A percentile compares a stretch with the other conserved stretches of the same genome.
These are phyloP conservation scores for Platyura marginata DNA, from an alignment of 1,140 invertebrate species.

Conservation along the genomic window DNA sequence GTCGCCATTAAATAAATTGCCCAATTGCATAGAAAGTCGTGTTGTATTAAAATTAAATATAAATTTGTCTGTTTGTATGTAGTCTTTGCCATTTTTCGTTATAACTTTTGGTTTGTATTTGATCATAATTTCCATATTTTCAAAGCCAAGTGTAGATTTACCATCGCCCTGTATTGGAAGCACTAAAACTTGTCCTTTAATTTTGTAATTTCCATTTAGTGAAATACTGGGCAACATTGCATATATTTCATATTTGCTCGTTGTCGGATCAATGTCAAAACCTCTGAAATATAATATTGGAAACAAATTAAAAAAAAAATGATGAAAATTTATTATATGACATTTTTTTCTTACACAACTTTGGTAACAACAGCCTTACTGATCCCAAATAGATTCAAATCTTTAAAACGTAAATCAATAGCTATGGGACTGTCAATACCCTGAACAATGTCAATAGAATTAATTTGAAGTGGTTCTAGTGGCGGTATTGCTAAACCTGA, in stretches of 20 bases:
- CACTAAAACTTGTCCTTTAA: background rate
- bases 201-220: background rate
- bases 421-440: background rate
- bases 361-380: background rate
- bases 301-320: background rate
- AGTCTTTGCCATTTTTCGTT: background rate
- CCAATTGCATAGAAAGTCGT: background rate
- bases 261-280: background rate
- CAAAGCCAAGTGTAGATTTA: background rate
- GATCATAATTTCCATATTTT: background rate
- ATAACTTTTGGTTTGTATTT: background rate
- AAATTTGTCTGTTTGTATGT: constrained; percentile 1
- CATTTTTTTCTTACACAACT: background rate
- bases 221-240: background rate
- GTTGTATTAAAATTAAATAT: background rate
- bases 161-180: background rate
- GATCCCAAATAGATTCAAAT: constrained; percentile 1
- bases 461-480: background rate
- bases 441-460: background rate
- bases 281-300: background rate
- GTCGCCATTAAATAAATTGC: constrained; percentile 1
- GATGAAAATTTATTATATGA: background rate
- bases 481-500: background rate
- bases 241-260: background rate
- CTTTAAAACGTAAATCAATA: background rate